A percentile compares a stretch with the other conserved stretches of the same genome.
Evolutionary conservation across 2,113 vertebrate genomes (phyloP).

Genomic region (Ptyas mucosa): DNA sequence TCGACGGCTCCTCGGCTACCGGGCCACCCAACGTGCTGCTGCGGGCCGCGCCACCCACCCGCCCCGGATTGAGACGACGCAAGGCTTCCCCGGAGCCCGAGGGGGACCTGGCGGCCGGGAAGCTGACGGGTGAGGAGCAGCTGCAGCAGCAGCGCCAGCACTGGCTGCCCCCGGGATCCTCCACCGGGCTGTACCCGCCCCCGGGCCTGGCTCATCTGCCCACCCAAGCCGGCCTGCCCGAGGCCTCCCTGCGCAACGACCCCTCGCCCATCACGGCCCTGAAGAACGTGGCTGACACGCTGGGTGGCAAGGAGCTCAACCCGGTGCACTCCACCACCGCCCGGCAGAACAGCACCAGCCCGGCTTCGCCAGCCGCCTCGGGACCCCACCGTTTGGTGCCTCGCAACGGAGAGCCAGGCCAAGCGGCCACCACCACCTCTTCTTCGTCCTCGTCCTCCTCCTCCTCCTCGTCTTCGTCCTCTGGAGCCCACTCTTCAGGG

Average conservation of each 20-base stretch:
- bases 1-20: slow-evolving; percentile 63
- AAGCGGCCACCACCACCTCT: slow-evolving; percentile 47
- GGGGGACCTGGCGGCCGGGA: slow-evolving; percentile 58
- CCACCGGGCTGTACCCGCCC: slow-evolving; percentile 33
- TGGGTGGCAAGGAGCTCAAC: slow-evolving; percentile 74
- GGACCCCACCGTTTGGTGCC: slow-evolving; percentile 73
- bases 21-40: slow-evolving; percentile 56
- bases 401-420: slow-evolving; percentile 71
- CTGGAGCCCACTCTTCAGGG: neutral
- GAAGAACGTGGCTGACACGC: slow-evolving; percentile 80
- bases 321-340: slow-evolving; percentile 64
- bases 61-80: slow-evolving; percentile 61
- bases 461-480: neutral
- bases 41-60: slow-evolving; percentile 50
- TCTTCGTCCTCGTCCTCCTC: slow-evolving; percentile 57
- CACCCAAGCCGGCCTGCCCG: slow-evolving; percentile 33
- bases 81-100: slow-evolving; percentile 79
- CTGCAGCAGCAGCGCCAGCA: slow-evolving; percentile 69
- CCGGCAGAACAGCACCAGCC: slow-evolving; percentile 74
- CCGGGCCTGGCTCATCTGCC: slow-evolving; percentile 58
- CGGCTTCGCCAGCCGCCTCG: slow-evolving; percentile 71
- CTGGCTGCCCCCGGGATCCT: slow-evolving; percentile 62
- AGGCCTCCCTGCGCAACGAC: slow-evolving; percentile 67
- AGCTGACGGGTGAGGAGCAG: slow-evolving; percentile 67
- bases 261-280: slow-evolving; percentile 79